Conservation (phyloP, 2,113 vertebrate species). For the Microtus richardsoni region DNA sequence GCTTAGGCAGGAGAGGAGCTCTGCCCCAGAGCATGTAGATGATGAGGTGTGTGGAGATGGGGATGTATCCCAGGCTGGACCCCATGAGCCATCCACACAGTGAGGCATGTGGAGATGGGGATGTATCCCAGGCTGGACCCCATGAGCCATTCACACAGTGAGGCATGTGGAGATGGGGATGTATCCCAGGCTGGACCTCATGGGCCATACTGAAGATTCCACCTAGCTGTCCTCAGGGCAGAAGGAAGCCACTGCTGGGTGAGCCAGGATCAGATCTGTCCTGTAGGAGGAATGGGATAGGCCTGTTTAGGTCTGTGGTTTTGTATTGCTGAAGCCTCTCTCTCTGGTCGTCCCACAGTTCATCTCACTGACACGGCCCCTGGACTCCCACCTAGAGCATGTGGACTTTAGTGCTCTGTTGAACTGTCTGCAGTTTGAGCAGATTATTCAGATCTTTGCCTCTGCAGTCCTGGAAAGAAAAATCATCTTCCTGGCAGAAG, state of each 20-base stretch:
- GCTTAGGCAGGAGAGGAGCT: neutral
- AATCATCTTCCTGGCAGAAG: constrained; percentile 95
- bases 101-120: no score
- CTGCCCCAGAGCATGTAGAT: rapidly evolving
- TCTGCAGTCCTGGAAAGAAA: constrained; percentile 93
- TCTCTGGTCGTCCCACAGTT: constrained; percentile 86
- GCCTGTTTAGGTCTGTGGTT: neutral
- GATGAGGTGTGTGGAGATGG: neutral
- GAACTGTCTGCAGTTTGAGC: constrained; percentile 87
- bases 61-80: no score
- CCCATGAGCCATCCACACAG: no score
- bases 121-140: neutral
- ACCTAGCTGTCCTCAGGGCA: neutral
- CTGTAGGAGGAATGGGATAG: neutral
- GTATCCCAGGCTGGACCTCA: neutral
- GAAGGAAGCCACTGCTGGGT: neutral
- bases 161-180: no score
- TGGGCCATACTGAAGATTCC: neutral
- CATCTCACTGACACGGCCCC: constrained; percentile 93
- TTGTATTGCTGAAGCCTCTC: neutral
- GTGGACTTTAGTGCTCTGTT: constrained; percentile 94
- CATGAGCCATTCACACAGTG: no score
- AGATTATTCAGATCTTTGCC: constrained; percentile 94
- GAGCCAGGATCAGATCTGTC: neutral
- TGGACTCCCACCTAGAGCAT: constrained; percentile 96